Conservation (phyloP, 2,888 invertebrate species). For the Aleiodes leptofemur region DNA sequence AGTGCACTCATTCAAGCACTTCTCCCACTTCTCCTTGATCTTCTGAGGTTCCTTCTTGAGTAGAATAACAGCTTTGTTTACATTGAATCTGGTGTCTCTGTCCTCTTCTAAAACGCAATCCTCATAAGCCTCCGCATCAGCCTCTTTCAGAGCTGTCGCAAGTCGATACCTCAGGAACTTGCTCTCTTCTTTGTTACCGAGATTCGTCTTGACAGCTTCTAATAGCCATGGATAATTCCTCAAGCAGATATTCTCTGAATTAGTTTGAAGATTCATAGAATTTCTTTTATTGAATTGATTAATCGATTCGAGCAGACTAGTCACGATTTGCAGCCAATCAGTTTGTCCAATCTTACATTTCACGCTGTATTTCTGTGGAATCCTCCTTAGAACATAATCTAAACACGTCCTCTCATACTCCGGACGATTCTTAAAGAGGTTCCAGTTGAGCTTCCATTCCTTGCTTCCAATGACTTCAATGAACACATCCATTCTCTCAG, state of each 20-base stretch:
- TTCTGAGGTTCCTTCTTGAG: constrained; percentile 46
- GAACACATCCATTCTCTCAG: constrained; percentile 50
- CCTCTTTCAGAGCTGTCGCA: background rate
- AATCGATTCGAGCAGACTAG: constrained; percentile 50
- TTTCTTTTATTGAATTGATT: constrained; percentile 58
- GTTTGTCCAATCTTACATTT: constrained; percentile 42
- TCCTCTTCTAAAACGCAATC: constrained; percentile 31
- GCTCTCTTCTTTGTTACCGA: background rate
- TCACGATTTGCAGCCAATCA: background rate
- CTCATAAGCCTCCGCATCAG: constrained; percentile 54
- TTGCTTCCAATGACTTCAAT: constrained; percentile 43
- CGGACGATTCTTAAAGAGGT: constrained; percentile 56
- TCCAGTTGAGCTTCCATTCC: constrained; percentile 48
- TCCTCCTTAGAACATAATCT: constrained; percentile 52
- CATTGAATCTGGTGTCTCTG: constrained; percentile 5
- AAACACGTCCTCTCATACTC: constrained; percentile 62
- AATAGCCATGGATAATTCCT: constrained; percentile 62
- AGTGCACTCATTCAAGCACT: constrained; percentile 49
- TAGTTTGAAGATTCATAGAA: background rate
- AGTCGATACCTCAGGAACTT: background rate
- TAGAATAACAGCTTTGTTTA: constrained; percentile 8
- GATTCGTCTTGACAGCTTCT: constrained; percentile 21
- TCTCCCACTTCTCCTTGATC: constrained; percentile 52
- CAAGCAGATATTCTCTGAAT: constrained; percentile 50
- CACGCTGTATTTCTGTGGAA: constrained; percentile 43